phyloP scores from a whole-genome alignment of 2,797 vertebrate genomes.

The Apogon hyalosoma region DNA sequence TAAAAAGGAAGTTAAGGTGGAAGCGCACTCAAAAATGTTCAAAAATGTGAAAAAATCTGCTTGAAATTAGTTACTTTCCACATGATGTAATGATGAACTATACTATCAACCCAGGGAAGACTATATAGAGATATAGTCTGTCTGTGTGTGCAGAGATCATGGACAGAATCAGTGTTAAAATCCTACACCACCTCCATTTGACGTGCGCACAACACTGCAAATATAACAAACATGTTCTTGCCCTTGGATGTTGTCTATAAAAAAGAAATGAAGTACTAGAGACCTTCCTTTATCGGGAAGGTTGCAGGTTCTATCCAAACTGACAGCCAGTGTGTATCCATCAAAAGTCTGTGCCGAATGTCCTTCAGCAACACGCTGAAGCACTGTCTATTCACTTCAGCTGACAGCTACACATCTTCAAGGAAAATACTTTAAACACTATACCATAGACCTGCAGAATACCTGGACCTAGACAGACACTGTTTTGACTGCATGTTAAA shows the following conservation, averaged over 20 bases:
- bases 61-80: slow-evolving; percentile 8
- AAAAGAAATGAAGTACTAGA: slow-evolving; percentile 24
- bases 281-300: slow-evolving; percentile 60
- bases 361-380: slow-evolving; percentile 41
- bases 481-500: background rate
- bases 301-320: slow-evolving; percentile 45
- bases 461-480: background rate
- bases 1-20: too few species aligned
- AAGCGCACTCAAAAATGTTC: background rate
- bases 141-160: background rate
- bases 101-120: slow-evolving; percentile 13
- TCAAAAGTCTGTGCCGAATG: slow-evolving; percentile 46
- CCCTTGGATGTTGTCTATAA: slow-evolving; percentile 38
- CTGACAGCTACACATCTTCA: slow-evolving; percentile 36
- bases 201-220: background rate
- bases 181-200: background rate
- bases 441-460: background rate
- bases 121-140: background rate
- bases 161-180: background rate
- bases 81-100: background rate
- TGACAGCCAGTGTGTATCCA: slow-evolving; percentile 46
- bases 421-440: slow-evolving; percentile 18
- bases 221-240: slow-evolving; percentile 20
- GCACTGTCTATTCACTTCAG: slow-evolving; percentile 22
- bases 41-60: slow-evolving; percentile 1